Conservation (phyloP, 2,797 vertebrate genomes). For the Lycodopsis pacificus region DNA sequence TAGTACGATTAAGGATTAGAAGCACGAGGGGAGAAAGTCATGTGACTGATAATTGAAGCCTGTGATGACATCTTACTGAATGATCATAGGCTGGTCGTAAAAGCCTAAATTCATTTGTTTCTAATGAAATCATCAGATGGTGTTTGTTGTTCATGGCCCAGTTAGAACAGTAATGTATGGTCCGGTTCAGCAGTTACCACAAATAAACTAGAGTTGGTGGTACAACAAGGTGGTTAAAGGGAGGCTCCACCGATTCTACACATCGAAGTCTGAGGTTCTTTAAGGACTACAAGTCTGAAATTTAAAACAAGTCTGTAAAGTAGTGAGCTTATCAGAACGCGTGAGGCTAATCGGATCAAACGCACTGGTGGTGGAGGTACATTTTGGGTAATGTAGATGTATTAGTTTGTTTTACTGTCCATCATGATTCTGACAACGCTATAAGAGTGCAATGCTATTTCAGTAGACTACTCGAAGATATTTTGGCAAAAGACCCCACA, state of each 20-base stretch:
- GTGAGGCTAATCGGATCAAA: too few relatives aligned
- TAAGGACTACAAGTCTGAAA: not conserved
- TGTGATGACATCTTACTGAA: constrained; percentile 4
- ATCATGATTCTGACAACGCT: too few relatives aligned
- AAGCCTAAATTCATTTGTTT: not conserved
- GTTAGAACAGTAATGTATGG: not conserved
- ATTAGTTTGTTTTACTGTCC: too few relatives aligned
- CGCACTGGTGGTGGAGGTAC: not conserved
- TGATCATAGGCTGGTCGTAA: constrained; percentile 8
- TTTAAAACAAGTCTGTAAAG: too few relatives aligned
- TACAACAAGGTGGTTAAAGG: not conserved
- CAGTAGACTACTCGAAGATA: not conserved
- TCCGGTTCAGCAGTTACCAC: constrained; percentile 19
- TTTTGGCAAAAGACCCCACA: not conserved
- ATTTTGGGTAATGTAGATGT: not conserved
- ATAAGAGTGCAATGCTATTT: too few relatives aligned
- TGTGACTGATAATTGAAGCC: not conserved
- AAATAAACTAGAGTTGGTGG: not conserved
- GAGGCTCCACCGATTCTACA: not conserved
- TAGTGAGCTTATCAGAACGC: too few relatives aligned
- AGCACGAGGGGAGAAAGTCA: not conserved
- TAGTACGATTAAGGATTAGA: not conserved
- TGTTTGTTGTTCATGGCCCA: constrained; percentile 10
- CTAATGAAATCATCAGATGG: not conserved
- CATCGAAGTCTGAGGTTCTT: not conserved